Evolutionary conservation across 2,888 invertebrate genomes (phyloP).

Genomic region (Nephrotoma appendiculata): DNA sequence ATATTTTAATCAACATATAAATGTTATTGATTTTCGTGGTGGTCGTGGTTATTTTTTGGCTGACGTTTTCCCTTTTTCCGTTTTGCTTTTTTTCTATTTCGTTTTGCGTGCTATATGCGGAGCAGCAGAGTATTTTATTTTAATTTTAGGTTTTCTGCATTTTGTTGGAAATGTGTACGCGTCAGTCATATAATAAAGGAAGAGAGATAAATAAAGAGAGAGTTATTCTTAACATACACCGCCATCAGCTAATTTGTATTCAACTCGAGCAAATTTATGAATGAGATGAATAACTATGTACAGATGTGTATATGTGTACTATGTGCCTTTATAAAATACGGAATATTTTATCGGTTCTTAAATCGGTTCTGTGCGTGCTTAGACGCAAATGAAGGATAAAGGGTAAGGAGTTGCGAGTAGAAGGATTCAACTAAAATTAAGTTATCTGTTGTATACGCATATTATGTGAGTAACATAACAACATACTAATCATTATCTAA

Average conservation of each 20-base stretch:
- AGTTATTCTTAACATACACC: neutral
- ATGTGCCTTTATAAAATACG: neutral
- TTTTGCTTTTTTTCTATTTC: neutral
- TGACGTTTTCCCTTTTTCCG: neutral
- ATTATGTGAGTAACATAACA: neutral
- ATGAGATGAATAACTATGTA: neutral
- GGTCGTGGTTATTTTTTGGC: neutral
- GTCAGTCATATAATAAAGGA: neutral
- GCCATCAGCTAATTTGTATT: neutral
- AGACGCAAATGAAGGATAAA: too few relatives aligned
- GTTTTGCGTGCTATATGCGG: neutral
- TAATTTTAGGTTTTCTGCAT: neutral
- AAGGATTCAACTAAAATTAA: neutral
- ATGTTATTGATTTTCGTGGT: neutral
- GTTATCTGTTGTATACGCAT: neutral
- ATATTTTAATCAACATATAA: neutral
- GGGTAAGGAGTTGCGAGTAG: neutral
- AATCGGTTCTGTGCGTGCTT: neutral
- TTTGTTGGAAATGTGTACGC: neutral
- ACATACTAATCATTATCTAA: neutral
- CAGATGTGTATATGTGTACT: neutral
- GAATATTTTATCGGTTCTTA: neutral
- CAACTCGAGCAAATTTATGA: neutral
- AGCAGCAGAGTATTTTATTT: neutral
- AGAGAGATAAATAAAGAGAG: neutral